Evolutionary conservation across 2,113 vertebrate genomes (phyloP).

Genomic region (Macroglossus sobrinus): DNA sequence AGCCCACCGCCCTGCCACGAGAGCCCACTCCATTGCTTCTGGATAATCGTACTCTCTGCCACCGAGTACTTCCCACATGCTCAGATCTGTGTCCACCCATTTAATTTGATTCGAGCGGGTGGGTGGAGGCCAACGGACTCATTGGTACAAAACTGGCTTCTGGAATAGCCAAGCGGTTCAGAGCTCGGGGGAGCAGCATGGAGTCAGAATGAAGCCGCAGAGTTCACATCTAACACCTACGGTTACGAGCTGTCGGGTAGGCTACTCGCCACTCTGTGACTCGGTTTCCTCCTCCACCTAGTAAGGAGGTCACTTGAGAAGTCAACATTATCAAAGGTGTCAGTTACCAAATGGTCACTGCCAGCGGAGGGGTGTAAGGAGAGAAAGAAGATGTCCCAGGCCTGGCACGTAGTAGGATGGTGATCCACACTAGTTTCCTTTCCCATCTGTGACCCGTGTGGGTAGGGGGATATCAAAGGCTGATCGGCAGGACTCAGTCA

Average conservation of each 20-base stretch:
- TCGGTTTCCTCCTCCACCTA: background rate
- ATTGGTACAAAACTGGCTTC: background rate
- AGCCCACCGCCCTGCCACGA: background rate
- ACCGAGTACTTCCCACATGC: background rate
- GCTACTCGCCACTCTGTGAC: background rate
- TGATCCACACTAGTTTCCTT: background rate
- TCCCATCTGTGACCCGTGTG: background rate
- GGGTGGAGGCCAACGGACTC: background rate
- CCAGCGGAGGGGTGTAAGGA: background rate
- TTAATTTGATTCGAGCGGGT: background rate
- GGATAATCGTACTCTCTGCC: too few relatives aligned
- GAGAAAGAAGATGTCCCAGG: background rate
- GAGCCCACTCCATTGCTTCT: background rate
- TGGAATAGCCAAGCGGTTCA: background rate
- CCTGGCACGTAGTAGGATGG: rapidly evolving
- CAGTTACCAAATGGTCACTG: background rate
- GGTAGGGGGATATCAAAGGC: background rate
- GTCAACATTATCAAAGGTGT: rapidly evolving
- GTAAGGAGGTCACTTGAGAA: background rate
- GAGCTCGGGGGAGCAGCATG: rapidly evolving
- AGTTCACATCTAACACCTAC: background rate
- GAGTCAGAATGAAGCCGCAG: background rate
- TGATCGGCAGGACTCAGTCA: background rate
- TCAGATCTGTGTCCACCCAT: background rate
- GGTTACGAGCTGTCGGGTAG: background rate